A percentile compares a stretch with the other conserved stretches of the same genome.
phyloP scores from a whole-genome alignment of 2,888 invertebrate species.

The Spilosoma lubricipeda region DNA sequence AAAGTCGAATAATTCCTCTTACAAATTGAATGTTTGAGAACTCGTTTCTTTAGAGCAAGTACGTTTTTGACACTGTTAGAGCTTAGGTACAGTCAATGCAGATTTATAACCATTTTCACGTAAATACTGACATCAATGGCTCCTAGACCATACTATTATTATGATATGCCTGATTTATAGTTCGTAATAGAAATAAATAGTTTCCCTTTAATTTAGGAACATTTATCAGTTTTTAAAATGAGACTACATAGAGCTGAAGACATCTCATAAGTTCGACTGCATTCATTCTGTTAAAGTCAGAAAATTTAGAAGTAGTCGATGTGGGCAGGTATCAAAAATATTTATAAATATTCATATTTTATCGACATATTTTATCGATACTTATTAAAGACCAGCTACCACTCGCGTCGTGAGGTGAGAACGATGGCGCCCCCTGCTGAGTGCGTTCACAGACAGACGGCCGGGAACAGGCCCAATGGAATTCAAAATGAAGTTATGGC shows the following conservation, averaged over 20 bases:
- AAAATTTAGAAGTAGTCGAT: slow-evolving; percentile 51
- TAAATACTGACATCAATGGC: slow-evolving; percentile 65
- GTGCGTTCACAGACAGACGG: slow-evolving; percentile 79
- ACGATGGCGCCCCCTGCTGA: slow-evolving; percentile 85
- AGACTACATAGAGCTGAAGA: slow-evolving; percentile 28
- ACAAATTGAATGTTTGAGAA: slow-evolving; percentile 77
- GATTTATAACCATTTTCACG: slow-evolving; percentile 69
- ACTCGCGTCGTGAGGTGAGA: slow-evolving; percentile 86
- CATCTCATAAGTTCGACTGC: slow-evolving; percentile 16
- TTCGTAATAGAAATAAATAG: slow-evolving; percentile 51
- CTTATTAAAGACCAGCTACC: slow-evolving; percentile 86
- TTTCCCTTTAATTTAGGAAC: slow-evolving; percentile 6
- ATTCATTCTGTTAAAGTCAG: slow-evolving; percentile 30
- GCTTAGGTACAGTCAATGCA: slow-evolving; percentile 62
- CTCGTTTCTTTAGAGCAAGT: slow-evolving; percentile 65
- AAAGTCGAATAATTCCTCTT: slow-evolving; percentile 70
- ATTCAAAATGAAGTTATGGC: slow-evolving; percentile 85
- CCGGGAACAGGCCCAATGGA: slow-evolving; percentile 82
- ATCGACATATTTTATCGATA: slow-evolving; percentile 85
- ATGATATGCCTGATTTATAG: slow-evolving; percentile 60
- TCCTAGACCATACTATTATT: slow-evolving; percentile 61
- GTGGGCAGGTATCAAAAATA: slow-evolving; percentile 77
- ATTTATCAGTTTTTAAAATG: slow-evolving; percentile 49
- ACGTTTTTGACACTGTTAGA: slow-evolving; percentile 62
- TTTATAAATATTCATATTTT: slow-evolving; percentile 85